Evolutionary conservation across 37 sponge, comb jelly and placozoan species (phyloP).

Genomic region (Beroe forskalii): DNA sequence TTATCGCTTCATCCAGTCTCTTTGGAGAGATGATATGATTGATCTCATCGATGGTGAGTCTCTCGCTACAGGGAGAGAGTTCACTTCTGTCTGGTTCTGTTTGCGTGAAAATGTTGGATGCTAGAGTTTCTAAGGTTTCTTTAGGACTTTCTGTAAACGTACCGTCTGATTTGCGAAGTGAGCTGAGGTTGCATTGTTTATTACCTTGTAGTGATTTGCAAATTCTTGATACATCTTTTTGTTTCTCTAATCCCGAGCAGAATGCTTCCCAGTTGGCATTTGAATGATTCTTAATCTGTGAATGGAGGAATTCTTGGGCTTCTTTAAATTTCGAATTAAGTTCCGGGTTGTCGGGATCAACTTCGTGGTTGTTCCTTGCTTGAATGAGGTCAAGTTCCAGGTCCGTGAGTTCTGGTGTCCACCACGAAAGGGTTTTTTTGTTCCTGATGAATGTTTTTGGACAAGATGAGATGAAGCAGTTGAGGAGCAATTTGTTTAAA

Average conservation of each 20-base stretch:
- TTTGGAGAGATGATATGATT: background rate
- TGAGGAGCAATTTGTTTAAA: background rate
- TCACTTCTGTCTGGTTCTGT: background rate
- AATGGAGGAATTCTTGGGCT: background rate
- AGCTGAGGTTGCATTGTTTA: background rate
- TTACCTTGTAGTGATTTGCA: conserved; percentile 17
- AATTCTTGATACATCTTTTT: background rate
- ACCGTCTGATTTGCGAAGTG: background rate
- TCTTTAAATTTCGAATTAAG: background rate
- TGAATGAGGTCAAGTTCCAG: background rate
- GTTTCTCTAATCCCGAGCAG: conserved; percentile 6
- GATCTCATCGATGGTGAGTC: background rate
- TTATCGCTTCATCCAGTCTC: background rate
- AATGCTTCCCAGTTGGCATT: conserved; percentile 1
- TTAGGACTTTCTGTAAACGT: background rate
- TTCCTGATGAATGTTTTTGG: conserved; percentile 1
- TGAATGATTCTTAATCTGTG: background rate
- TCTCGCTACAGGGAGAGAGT: background rate
- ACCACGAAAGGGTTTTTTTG: background rate
- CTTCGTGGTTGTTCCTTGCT: conserved; percentile 8
- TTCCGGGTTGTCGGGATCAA: background rate
- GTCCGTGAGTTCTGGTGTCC: background rate
- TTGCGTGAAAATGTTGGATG: background rate
- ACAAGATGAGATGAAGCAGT: background rate
- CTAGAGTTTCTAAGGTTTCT: background rate